These are phyloP conservation scores for Danio choprae DNA, from an alignment of 2,797 vertebrate genomes.

Conservation along the genomic window DNA sequence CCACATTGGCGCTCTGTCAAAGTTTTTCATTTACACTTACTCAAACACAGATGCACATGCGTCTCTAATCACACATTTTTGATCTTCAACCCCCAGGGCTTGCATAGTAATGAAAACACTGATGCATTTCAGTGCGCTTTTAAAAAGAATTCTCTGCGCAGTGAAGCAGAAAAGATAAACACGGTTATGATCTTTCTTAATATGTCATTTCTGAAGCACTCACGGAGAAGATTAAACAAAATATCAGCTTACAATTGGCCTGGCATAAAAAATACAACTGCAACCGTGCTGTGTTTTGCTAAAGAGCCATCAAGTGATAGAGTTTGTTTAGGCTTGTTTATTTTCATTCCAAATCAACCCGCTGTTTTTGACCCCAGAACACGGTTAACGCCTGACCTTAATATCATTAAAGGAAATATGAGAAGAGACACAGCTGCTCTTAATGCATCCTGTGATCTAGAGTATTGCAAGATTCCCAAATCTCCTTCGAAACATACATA, in stretches of 20 bases:
- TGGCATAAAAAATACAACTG: neutral
- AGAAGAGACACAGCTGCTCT: constrained; percentile 60
- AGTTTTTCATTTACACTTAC: constrained; percentile 30
- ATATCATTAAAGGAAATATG: constrained; percentile 58
- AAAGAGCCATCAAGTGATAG: constrained; percentile 29
- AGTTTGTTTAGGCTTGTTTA: constrained; percentile 57
- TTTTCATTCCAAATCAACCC: constrained; percentile 48
- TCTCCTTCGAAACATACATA: constrained; percentile 26
- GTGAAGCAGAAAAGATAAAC: constrained; percentile 23
- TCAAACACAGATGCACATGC: constrained; percentile 38
- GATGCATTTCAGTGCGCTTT: neutral
- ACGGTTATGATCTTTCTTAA: neutral
- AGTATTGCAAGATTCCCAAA: neutral
- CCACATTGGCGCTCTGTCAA: constrained; percentile 16
- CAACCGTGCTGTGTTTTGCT: constrained; percentile 9
- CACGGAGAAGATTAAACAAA: constrained; percentile 21
- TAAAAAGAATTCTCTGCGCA: neutral
- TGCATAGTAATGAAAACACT: neutral
- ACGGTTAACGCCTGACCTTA: constrained; percentile 52
- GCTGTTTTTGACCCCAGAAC: constrained; percentile 50
- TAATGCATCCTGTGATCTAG: constrained; percentile 50
- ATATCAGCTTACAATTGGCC: constrained; percentile 19
- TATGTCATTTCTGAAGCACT: neutral
- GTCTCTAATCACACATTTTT: constrained; percentile 31
- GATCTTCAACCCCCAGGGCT: neutral